Percentiles rank a stretch among this genome's conserved stretches.
Conservation (phyloP, 2,797 vertebrate species). For the Enteromius radiatus region DNA sequence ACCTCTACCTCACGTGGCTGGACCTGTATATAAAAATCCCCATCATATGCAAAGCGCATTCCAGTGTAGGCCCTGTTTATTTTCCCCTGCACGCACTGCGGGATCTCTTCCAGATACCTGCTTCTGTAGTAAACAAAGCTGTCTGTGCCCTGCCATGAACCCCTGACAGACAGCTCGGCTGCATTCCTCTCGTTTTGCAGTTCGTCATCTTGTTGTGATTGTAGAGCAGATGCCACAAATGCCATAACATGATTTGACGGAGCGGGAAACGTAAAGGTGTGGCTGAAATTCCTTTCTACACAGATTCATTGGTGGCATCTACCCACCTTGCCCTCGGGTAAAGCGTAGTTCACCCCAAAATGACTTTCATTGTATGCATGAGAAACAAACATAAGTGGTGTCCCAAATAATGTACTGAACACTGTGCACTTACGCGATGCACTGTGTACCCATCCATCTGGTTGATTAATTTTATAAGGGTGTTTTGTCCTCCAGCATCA, state of each 20-base stretch:
- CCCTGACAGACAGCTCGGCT: conserved; percentile 10
- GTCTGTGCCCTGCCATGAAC: conserved; percentile 15
- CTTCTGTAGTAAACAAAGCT: conserved; percentile 29
- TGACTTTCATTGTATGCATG: neutral
- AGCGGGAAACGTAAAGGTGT: conserved; percentile 25
- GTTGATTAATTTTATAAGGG: neutral
- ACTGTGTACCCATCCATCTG: neutral
- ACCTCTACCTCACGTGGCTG: conserved; percentile 1
- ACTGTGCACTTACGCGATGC: neutral
- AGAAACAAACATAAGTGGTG: neutral
- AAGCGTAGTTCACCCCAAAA: neutral
- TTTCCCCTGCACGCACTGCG: neutral
- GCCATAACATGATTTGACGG: conserved; percentile 45
- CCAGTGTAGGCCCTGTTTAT: conserved; percentile 13
- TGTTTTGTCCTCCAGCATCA: neutral
- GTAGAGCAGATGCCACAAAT: conserved; percentile 32
- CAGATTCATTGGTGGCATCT: neutral
- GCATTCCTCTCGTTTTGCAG: conserved; percentile 27
- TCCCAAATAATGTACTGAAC: neutral
- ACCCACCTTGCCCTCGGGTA: conserved; percentile 22
- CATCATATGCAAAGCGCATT: conserved; percentile 47
- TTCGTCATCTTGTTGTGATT: conserved; percentile 51
- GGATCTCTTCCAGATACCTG: conserved; percentile 35
- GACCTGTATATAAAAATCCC: conserved; percentile 50
- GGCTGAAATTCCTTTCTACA: conserved; percentile 17